Evolutionary conservation across 23 tunicate genomes (phyloP).

Genomic region (Ascidia mentula): DNA sequence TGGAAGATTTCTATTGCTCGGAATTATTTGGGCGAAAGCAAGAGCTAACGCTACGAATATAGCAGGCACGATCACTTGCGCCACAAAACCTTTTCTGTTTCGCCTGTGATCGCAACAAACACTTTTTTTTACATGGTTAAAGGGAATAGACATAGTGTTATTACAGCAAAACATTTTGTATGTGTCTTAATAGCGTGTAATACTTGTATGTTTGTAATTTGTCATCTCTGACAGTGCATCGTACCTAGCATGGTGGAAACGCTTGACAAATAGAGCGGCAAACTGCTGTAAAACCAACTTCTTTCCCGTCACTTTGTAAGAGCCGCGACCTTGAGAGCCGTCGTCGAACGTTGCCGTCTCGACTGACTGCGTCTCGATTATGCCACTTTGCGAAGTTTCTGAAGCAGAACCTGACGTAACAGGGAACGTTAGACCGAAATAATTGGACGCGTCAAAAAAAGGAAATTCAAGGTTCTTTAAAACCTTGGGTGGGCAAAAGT

Average conservation of each 20-base stretch:
- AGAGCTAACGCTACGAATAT: constrained; percentile 79
- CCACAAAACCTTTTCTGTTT: constrained; percentile 82
- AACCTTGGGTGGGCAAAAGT: too few species aligned
- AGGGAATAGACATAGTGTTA: too few species aligned
- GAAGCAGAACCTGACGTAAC: background rate
- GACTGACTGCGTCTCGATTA: background rate
- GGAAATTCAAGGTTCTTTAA: too few species aligned
- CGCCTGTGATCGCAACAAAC: too few species aligned
- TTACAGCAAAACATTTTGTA: too few species aligned
- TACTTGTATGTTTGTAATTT: too few species aligned
- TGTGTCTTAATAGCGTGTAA: too few species aligned
- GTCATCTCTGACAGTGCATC: too few species aligned
- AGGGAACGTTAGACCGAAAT: too few species aligned
- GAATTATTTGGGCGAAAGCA: constrained; percentile 70
- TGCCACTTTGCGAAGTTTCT: background rate
- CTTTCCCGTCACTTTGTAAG: constrained; percentile 66
- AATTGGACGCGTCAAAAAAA: too few species aligned
- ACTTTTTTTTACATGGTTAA: too few species aligned
- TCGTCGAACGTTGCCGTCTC: constrained; percentile 14
- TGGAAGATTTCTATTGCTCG: constrained; percentile 45
- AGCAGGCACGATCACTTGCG: constrained; percentile 92
- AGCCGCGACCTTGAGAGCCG: constrained; percentile 54
- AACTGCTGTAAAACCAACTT: constrained; percentile 76
- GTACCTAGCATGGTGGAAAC: constrained; percentile 91
- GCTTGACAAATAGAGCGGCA: constrained; percentile 70